A percentile compares a stretch with the other conserved stretches of the same genome.
Conservation (phyloP, 2,113 vertebrate species). For the Oreotrochilus melanogaster region DNA sequence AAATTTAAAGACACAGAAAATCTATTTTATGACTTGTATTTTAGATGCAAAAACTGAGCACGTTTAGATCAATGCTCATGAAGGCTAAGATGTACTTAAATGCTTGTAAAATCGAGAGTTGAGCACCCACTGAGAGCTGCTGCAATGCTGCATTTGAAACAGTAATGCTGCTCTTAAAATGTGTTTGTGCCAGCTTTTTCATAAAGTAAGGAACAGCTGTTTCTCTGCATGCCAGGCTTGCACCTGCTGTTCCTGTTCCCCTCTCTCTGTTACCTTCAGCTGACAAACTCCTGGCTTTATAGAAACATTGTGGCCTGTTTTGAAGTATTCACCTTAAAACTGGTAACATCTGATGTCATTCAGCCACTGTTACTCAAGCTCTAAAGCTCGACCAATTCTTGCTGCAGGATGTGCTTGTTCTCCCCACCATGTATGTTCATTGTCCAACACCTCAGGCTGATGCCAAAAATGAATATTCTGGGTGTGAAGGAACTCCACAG, state of each 20-base stretch:
- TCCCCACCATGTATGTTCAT: background rate
- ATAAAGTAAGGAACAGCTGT: background rate
- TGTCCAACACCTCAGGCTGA: background rate
- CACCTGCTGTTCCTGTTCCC: background rate
- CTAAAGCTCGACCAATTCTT: background rate
- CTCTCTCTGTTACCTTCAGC: background rate
- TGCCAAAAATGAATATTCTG: background rate
- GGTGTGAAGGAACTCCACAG: background rate
- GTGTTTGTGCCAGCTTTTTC: background rate
- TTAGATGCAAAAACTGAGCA: background rate
- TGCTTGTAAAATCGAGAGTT: background rate
- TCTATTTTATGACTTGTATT: background rate
- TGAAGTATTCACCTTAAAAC: background rate
- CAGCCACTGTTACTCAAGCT: background rate
- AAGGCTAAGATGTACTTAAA: background rate
- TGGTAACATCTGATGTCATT: fast-evolving
- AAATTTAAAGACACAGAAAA: background rate
- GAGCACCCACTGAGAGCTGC: background rate
- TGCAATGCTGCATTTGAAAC: background rate
- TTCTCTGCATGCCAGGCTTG: background rate
- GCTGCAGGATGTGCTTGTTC: background rate
- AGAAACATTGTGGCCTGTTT: background rate
- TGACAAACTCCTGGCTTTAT: background rate
- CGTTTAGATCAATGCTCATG: background rate
- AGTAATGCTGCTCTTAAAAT: background rate